Percentiles rank a stretch among this genome's conserved stretches.
Conservation (phyloP, 2,888 invertebrate species). For the Caenorhabditis sp. region DNA sequence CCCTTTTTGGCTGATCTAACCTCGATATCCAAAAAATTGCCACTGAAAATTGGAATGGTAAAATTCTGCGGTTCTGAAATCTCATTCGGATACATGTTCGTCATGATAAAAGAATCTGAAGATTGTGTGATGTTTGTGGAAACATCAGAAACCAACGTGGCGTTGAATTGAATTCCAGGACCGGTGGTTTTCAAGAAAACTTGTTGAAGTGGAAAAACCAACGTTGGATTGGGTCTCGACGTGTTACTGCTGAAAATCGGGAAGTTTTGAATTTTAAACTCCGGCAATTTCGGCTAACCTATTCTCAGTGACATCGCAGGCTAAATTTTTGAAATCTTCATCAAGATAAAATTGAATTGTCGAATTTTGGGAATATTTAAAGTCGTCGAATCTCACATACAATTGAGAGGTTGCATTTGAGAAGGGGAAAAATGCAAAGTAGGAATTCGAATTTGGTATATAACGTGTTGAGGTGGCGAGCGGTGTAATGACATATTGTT, state of each 20-base stretch:
- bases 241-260: neutral
- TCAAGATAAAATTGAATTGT: neutral
- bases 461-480: neutral
- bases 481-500: neutral
- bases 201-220: neutral
- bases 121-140: neutral
- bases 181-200: neutral
- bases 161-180: neutral
- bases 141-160: neutral
- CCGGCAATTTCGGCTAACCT: too few species aligned
- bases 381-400: neutral
- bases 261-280: too few species aligned
- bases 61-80: neutral
- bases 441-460: neutral
- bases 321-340: neutral
- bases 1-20: too few species aligned
- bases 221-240: neutral
- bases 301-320: neutral
- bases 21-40: neutral
- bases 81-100: neutral
- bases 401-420: neutral
- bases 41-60: neutral
- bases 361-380: neutral
- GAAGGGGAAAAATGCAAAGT: neutral
- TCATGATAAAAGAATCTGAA: neutral